A percentile compares a stretch with the other conserved stretches of the same genome.
Evolutionary conservation across 1,140 invertebrate genomes (phyloP).

Genomic region (Ylistrum balloti): DNA sequence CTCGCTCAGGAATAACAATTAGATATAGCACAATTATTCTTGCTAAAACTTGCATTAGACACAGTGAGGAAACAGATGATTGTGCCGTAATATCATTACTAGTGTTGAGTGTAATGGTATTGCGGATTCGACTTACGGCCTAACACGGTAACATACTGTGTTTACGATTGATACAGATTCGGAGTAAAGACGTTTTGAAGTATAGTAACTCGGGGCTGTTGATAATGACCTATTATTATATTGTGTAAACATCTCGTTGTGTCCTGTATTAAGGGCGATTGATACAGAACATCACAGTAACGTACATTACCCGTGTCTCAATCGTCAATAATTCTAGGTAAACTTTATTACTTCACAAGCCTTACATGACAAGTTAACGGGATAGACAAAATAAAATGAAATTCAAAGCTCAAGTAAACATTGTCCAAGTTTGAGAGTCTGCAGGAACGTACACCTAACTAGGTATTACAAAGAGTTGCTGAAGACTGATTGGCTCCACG

Average conservation of each 20-base stretch:
- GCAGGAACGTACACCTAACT: neutral
- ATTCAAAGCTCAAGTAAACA: neutral
- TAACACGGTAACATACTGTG: neutral
- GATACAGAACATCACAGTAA: neutral
- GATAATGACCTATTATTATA: neutral
- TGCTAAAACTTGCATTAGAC: constrained; percentile 28
- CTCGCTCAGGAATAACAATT: constrained; percentile 5
- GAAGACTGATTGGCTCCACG: neutral
- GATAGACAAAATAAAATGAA: neutral
- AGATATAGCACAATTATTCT: constrained; percentile 3
- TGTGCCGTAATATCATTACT: neutral
- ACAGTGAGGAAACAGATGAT: neutral
- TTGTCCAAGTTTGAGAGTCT: neutral
- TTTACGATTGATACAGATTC: neutral
- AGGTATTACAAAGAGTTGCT: neutral
- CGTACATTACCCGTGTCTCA: neutral
- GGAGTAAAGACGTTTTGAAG: neutral
- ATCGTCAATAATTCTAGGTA: neutral
- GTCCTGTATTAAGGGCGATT: neutral
- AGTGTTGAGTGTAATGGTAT: neutral
- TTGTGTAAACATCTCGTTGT: neutral
- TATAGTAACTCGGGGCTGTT: constrained; percentile 24
- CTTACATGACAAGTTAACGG: neutral
- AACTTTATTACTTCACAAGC: neutral
- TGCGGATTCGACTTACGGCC: neutral